Conservation (phyloP, 2,113 vertebrate species). For the Microtus ochrogaster region DNA sequence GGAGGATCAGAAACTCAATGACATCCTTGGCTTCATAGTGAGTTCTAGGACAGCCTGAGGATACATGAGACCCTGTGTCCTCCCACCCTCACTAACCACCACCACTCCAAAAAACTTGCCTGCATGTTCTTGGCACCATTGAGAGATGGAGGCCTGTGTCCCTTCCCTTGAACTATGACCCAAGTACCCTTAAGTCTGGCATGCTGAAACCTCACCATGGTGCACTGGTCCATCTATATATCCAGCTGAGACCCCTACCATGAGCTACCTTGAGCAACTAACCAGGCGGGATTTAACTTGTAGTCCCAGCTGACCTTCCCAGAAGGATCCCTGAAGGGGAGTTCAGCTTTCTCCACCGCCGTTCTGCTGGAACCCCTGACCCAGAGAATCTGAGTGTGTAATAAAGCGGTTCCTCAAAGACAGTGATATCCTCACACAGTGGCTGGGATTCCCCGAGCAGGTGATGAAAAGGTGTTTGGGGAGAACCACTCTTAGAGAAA, state of each 20-base stretch:
- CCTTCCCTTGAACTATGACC: neutral
- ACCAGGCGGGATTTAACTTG: neutral
- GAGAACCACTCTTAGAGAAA: neutral
- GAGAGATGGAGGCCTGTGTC: neutral
- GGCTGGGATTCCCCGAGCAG: neutral
- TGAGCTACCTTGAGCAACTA: neutral
- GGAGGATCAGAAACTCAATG: neutral
- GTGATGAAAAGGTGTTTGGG: neutral
- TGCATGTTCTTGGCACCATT: neutral
- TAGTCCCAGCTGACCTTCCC: neutral
- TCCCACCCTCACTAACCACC: too few relatives aligned
- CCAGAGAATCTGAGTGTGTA: neutral
- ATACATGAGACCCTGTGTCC: neutral
- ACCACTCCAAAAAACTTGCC: neutral
- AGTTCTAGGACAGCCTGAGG: neutral
- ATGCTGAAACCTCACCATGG: neutral
- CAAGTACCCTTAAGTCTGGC: neutral
- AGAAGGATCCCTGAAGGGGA: neutral
- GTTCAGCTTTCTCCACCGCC: neutral
- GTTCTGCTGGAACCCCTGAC: neutral
- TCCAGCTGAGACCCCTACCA: neutral
- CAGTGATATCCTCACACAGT: neutral
- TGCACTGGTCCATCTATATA: neutral
- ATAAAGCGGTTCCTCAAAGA: neutral
- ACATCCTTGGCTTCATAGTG: neutral